Conservation (phyloP, 2,888 invertebrate genomes). For the Phaedon cochleariae region DNA sequence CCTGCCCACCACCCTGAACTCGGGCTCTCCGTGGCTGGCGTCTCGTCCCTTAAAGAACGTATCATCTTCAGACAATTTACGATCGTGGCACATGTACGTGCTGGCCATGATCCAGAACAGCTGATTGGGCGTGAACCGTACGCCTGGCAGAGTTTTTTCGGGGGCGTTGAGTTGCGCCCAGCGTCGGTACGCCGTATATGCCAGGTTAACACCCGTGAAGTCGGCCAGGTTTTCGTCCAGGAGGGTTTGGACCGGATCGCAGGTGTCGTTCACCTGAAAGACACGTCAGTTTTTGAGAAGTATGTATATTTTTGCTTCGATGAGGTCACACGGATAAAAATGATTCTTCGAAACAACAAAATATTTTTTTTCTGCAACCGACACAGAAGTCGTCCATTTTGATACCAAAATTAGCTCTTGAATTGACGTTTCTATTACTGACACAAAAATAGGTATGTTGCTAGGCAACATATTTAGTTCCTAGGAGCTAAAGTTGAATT, state of each 20-base stretch:
- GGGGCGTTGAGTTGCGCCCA: constrained; percentile 73
- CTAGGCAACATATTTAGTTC: too few species aligned
- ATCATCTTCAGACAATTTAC: constrained; percentile 32
- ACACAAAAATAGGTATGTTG: too few species aligned
- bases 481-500: too few species aligned
- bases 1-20: constrained; percentile 44
- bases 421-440: too few species aligned
- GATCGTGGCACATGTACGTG: constrained; percentile 46
- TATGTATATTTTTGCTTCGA: too few species aligned
- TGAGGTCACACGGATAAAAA: too few species aligned
- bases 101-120: constrained; percentile 61
- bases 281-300: too few species aligned
- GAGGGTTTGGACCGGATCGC: constrained; percentile 77
- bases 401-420: too few species aligned
- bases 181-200: constrained; percentile 80
- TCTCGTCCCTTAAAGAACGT: constrained; percentile 19
- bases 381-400: too few species aligned
- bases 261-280: constrained; percentile 82
- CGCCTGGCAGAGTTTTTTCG: constrained; percentile 71
- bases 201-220: constrained; percentile 87
- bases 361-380: too few species aligned
- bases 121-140: constrained; percentile 71
- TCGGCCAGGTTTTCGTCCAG: constrained; percentile 93
- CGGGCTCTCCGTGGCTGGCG: constrained; percentile 33
- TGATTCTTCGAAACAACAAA: too few species aligned